Evolutionary conservation across 2,888 invertebrate species (phyloP).

Genomic region (Trissolcus japonicus): DNA sequence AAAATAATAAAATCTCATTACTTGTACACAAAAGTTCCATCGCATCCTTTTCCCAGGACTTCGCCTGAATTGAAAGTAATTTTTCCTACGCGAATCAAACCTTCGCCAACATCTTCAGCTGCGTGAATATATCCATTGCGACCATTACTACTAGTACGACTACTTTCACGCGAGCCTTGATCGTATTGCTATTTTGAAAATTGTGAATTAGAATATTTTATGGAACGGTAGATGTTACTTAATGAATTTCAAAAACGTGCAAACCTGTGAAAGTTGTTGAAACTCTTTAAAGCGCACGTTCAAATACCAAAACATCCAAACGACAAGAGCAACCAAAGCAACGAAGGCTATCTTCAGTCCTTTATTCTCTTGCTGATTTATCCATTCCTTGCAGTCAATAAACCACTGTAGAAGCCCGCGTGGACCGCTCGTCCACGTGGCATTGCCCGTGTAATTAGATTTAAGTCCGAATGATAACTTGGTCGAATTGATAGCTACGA

Average conservation of each 20-base stretch:
- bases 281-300: slow-evolving; percentile 81
- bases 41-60: slow-evolving; percentile 96
- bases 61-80: slow-evolving; percentile 90
- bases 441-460: slow-evolving; percentile 46
- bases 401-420: slow-evolving; percentile 65
- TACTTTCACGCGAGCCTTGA: slow-evolving; percentile 72
- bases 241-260: not conserved
- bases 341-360: slow-evolving; percentile 84
- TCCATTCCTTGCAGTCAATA: slow-evolving; percentile 78
- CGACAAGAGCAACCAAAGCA: slow-evolving; percentile 82
- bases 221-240: no score
- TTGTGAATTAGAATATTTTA: not conserved
- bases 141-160: slow-evolving; percentile 67
- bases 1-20: slow-evolving; percentile 70
- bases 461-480: slow-evolving; percentile 40
- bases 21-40: slow-evolving; percentile 98
- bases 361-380: slow-evolving; percentile 87
- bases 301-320: slow-evolving; percentile 86
- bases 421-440: slow-evolving; percentile 48
- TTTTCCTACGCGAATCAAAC: slow-evolving; percentile 87
- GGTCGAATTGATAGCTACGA: slow-evolving; percentile 46
- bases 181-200: slow-evolving; percentile 64
- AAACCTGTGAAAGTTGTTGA: slow-evolving; percentile 72
- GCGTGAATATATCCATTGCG: slow-evolving; percentile 76
- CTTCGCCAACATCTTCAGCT: slow-evolving; percentile 81